These are phyloP conservation scores for Sebastes trivittatus DNA, from an alignment of 2,797 vertebrate genomes.

Conservation along the genomic window DNA sequence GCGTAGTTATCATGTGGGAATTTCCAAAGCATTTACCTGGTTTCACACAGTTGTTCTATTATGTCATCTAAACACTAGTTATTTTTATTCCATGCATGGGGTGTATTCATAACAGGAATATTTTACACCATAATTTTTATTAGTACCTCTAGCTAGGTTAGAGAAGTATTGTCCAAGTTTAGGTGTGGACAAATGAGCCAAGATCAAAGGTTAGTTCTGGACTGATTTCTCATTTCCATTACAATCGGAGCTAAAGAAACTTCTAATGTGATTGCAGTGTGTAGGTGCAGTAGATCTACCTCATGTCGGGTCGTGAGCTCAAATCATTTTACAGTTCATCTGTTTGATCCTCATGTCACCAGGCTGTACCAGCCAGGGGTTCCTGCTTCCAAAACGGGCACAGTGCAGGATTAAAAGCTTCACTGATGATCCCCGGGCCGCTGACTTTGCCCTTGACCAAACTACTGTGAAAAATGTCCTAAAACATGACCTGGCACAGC, in stretches of 20 bases:
- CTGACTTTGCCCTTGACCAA: slow-evolving; percentile 68
- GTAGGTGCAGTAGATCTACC: slow-evolving; percentile 13
- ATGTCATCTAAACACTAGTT: background rate
- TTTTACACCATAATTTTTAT: background rate
- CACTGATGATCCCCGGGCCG: slow-evolving; percentile 58
- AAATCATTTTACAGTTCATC: slow-evolving; percentile 48
- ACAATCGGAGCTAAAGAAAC: background rate
- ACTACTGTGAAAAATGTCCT: slow-evolving; percentile 49
- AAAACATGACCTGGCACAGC: slow-evolving; percentile 36
- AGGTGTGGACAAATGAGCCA: background rate
- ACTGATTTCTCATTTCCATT: background rate
- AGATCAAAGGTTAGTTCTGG: background rate
- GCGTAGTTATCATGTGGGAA: no score
- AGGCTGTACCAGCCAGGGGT: slow-evolving; percentile 55
- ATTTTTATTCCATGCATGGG: background rate
- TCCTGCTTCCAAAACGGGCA: slow-evolving; percentile 66
- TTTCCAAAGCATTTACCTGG: background rate
- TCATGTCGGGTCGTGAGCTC: slow-evolving; percentile 6
- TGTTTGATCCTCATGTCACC: slow-evolving; percentile 62
- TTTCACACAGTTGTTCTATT: background rate
- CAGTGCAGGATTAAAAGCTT: slow-evolving; percentile 71
- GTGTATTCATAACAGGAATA: background rate
- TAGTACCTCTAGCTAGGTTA: background rate
- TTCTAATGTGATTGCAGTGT: background rate
- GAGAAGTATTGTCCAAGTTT: background rate